These are phyloP conservation scores for Heterotilapia buettikoferi DNA, from an alignment of 2,113 vertebrate genomes.

Conservation along the genomic window DNA sequence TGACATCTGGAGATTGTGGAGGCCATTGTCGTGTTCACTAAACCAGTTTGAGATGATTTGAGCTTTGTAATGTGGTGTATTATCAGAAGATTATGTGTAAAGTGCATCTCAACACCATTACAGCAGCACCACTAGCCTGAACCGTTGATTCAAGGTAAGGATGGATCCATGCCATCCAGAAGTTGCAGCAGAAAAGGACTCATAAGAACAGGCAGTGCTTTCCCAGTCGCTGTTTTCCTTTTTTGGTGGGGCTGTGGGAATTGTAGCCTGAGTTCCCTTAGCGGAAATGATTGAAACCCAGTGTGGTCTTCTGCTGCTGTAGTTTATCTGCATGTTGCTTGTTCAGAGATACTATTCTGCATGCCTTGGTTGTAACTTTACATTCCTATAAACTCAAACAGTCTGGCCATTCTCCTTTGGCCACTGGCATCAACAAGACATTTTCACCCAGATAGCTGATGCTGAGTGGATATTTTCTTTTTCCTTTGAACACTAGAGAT, in stretches of 20 bases:
- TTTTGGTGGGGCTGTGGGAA: fast-evolving
- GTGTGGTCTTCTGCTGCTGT: neutral
- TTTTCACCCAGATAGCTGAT: neutral
- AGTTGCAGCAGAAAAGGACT: neutral
- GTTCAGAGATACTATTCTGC: neutral
- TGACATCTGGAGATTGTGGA: neutral
- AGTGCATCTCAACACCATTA: fast-evolving
- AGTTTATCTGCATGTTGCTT: neutral
- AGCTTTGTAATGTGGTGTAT: neutral
- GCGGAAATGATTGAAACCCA: fast-evolving
- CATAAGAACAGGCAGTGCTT: fast-evolving
- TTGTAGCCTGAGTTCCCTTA: neutral
- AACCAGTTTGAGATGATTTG: neutral
- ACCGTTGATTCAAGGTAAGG: fast-evolving
- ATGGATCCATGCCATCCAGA: neutral
- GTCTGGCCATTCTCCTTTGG: neutral
- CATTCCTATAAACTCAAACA: fast-evolving
- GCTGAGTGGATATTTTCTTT: neutral
- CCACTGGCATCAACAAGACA: too few relatives aligned
- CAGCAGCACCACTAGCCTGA: neutral
- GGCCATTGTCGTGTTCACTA: neutral
- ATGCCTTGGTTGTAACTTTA: neutral
- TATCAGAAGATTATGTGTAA: neutral
- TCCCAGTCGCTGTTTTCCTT: fast-evolving
- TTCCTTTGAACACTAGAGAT: neutral